A percentile compares a stretch with the other conserved stretches of the same genome.
phyloP scores from a whole-genome alignment of 2,113 vertebrate species.

The Arothron firmamentum region DNA sequence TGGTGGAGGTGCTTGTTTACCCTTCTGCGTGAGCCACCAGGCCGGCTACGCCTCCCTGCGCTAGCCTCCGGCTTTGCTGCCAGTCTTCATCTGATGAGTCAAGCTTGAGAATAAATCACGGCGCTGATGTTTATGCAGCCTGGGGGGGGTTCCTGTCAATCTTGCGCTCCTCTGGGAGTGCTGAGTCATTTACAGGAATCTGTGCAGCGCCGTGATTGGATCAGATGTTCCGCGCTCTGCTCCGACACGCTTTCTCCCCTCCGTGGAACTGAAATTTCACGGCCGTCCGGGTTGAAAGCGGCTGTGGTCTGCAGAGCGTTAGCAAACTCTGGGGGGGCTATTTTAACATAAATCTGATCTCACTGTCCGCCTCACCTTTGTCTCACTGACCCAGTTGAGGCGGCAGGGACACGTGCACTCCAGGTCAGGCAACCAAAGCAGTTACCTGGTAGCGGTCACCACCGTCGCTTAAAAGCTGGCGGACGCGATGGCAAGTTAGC shows the following conservation, averaged over 20 bases:
- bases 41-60: not conserved
- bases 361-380: not conserved
- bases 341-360: not conserved
- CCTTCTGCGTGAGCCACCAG: not conserved
- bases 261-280: no score
- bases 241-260: not conserved
- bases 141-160: not conserved
- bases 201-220: not conserved
- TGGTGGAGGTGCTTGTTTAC: no score
- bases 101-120: not conserved
- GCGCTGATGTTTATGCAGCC: not conserved
- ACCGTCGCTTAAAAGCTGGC: no score
- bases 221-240: not conserved
- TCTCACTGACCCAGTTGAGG: not conserved
- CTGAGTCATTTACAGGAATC: not conserved
- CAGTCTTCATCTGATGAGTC: not conserved
- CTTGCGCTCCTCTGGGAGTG: not conserved
- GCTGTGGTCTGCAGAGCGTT: not conserved
- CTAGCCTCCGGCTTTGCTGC: not conserved
- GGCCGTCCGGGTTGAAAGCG: no score
- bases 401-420: not conserved
- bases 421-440: not conserved
- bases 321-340: not conserved
- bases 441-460: not conserved
- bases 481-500: no score